A percentile compares a stretch with the other conserved stretches of the same genome.
These are phyloP conservation scores for Zapornia atra DNA, from an alignment of 2,113 vertebrate species.

Conservation along the genomic window DNA sequence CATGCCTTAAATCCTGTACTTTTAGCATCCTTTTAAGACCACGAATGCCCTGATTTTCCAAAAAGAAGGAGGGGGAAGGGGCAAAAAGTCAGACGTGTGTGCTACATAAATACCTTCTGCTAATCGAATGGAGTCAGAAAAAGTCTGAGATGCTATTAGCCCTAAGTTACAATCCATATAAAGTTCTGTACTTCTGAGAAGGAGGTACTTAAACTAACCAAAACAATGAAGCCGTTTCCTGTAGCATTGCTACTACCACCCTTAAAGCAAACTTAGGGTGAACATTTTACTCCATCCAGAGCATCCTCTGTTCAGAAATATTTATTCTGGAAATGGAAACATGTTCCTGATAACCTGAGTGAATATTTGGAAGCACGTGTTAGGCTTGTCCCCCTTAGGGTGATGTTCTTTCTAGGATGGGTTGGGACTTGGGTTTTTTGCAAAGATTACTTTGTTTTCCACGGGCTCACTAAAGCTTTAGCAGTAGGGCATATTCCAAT, in stretches of 20 bases:
- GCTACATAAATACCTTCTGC: not conserved
- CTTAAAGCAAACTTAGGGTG: not conserved
- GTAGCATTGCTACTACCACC: not conserved
- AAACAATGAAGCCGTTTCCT: not conserved
- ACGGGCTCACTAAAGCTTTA: not conserved
- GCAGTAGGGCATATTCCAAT: conserved; percentile 30
- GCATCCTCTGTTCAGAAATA: not conserved
- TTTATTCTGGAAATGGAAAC: not conserved
- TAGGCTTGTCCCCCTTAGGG: not conserved
- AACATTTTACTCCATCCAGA: not conserved
- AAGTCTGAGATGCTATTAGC: not conserved
- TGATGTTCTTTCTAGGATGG: not conserved
- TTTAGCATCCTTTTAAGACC: not conserved
- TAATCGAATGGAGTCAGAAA: not conserved
- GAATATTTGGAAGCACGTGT: not conserved
- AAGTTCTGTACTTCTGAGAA: not conserved
- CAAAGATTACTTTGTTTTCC: not conserved
- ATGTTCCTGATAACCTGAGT: not conserved
- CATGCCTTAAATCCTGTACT: not conserved
- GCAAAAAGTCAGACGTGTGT: not conserved
- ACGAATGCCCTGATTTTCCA: not conserved
- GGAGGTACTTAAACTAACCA: not conserved
- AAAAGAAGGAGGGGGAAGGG: not conserved
- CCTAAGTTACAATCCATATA: not conserved
- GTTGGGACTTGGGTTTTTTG: not conserved